These are phyloP conservation scores for Synanthedon andrenaeformis DNA, from an alignment of 2,888 invertebrate species.

Conservation along the genomic window DNA sequence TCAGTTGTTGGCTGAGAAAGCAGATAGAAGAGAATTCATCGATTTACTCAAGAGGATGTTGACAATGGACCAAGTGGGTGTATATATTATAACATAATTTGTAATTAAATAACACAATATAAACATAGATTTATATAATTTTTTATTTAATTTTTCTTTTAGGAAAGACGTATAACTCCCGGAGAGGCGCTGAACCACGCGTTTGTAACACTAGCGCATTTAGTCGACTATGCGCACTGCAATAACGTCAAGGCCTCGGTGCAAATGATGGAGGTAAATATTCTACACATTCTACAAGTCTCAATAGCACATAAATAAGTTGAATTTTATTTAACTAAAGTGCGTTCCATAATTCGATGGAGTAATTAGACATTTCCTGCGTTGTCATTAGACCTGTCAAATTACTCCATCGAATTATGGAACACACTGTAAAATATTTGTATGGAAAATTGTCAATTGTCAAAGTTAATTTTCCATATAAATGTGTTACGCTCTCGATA, in stretches of 20 bases:
- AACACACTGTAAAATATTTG: too few species aligned
- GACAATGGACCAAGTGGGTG: constrained; percentile 91
- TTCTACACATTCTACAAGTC: too few species aligned
- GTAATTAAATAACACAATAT: neutral
- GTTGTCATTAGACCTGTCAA: too few species aligned
- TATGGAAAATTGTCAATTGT: too few species aligned
- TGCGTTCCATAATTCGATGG: too few species aligned
- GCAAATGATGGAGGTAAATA: constrained; percentile 93
- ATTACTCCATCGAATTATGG: too few species aligned
- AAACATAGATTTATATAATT: neutral
- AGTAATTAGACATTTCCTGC: too few species aligned
- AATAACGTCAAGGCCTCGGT: constrained; percentile 97
- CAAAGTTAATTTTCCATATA: too few species aligned
- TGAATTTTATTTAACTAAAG: neutral
- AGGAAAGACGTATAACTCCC: constrained; percentile 95
- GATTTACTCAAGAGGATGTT: constrained; percentile 98
- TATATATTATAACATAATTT: neutral
- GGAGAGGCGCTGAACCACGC: constrained; percentile 96
- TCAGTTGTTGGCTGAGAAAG: constrained; percentile 95
- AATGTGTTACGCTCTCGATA: too few species aligned
- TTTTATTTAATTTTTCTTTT: neutral
- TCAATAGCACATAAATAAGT: neutral
- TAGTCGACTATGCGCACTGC: constrained; percentile 96
- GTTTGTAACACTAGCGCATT: constrained; percentile 92
- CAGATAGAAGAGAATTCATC: constrained; percentile 97